phyloP scores from a whole-genome alignment of 2,888 invertebrate genomes.

The Pilophorus perplexus region DNA sequence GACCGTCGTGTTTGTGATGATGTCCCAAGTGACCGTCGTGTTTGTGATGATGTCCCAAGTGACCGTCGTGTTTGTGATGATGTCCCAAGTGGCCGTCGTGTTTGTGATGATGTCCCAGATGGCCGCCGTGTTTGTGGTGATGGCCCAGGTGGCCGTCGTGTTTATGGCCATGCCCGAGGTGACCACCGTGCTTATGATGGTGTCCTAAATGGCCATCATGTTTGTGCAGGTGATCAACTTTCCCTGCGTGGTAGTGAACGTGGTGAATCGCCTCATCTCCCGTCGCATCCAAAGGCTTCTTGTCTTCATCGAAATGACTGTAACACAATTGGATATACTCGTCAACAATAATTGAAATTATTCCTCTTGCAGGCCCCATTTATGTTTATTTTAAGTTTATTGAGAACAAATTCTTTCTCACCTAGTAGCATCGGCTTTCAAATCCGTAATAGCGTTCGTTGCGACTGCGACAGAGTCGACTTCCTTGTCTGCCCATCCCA shows the following conservation, averaged over 20 bases:
- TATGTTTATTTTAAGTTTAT: too few species aligned
- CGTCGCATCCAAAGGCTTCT: constrained; percentile 29
- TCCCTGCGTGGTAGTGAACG: constrained; percentile 35
- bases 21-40: constrained; percentile 48
- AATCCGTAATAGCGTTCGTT: constrained; percentile 18
- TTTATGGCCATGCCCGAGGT: constrained; percentile 49
- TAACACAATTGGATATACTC: neutral
- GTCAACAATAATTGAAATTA: too few species aligned
- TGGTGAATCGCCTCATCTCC: constrained; percentile 36
- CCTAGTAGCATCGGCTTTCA: constrained; percentile 40
- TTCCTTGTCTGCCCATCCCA: constrained; percentile 17
- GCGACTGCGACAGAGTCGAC: constrained; percentile 27
- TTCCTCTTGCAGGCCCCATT: too few species aligned
- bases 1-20: constrained; percentile 47
- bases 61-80: constrained; percentile 46
- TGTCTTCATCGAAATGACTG: constrained; percentile 20
- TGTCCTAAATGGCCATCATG: constrained; percentile 48
- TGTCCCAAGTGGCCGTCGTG: constrained; percentile 46
- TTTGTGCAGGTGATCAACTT: constrained; percentile 43
- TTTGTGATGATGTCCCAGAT: constrained; percentile 49
- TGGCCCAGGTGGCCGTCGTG: constrained; percentile 49
- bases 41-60: constrained; percentile 46
- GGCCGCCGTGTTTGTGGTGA: constrained; percentile 49
- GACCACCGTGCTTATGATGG: constrained; percentile 49
- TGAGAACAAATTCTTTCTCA: too few species aligned